Evolutionary conservation across 2,113 vertebrate genomes (phyloP), one percentile per base, ranked within the genome.

Genomic region (Scatophagus argus): DNA sequence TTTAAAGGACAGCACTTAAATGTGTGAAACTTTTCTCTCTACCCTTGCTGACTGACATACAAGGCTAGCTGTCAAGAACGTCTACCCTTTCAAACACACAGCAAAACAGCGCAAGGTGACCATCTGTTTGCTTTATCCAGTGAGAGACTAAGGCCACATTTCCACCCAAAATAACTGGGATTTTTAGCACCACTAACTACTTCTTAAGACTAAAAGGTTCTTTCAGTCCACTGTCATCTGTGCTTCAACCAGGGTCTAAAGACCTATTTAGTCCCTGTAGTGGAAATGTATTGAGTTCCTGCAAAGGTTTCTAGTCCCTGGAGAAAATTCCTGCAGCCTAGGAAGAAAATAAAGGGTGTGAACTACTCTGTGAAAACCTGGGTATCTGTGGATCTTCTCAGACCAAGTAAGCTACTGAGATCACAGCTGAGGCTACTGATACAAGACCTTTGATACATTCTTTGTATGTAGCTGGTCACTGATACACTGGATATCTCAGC

Each of bases 341-440:
- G n/a, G n/a, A n/a, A 58, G 31, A 79, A 71, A 84, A 83, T 61
- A 70, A 54, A 60, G 64, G 51, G 38, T 51, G 47, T 80, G 34
- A 88, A 87, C 59, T 6, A 68, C 73, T 56, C 60, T 39, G 55
- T 49, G 52, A 32, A 74, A 86, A 84, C 34, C 61, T 47, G 51
- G 34, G 47, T 74, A 85, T 90, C 82, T 78, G 62, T 25, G 56
- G 69, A 66, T 88, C 82, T 76, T 65, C 41, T 9, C 59, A 29
- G 5, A 77, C 72, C 32, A 63, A 38, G 16, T 31, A n/a, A 32
- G 64, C 63, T 49, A 49, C 27, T 87, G 60, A 80, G 65, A 81
- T 64, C 67, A 78, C 75, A 84, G 72, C 76, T 71, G 75, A 14
- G 41, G 25, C 32, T 62, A 72, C 19, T 61, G 79, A 88, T 75